Percentiles rank a stretch among this genome's conserved stretches.
Conservation (phyloP, 2,113 vertebrate species). For the Macquaria australasica region DNA sequence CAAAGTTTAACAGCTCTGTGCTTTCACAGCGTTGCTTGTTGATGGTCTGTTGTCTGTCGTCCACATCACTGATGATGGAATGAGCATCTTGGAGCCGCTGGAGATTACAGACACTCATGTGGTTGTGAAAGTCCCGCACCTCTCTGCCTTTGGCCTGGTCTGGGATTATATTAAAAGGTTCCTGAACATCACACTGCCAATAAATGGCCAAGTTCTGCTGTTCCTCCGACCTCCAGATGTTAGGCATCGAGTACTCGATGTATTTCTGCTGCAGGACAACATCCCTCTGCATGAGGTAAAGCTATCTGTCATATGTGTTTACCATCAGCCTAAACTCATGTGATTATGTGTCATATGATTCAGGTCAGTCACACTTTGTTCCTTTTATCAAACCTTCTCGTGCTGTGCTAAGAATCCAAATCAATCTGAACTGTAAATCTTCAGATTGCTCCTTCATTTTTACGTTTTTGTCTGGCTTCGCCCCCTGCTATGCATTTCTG, state of each 20-base stretch:
- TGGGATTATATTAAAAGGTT: neutral
- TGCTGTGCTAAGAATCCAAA: no score
- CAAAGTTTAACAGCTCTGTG: no score
- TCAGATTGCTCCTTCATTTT: no score
- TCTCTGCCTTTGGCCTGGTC: constrained; percentile 13
- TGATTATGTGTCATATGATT: neutral
- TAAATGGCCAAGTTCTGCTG: constrained; percentile 17
- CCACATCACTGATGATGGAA: no score
- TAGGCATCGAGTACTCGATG: neutral
- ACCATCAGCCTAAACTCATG: neutral
- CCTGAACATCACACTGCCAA: no score
- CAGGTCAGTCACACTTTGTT: neutral
- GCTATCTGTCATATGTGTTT: neutral
- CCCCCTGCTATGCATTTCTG: no score
- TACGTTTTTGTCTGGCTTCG: no score
- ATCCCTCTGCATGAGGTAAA: constrained; percentile 23
- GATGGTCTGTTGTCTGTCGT: neutral
- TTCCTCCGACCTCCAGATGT: neutral
- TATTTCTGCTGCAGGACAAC: constrained; percentile 37
- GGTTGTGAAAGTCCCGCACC: neutral
- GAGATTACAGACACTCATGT: constrained; percentile 10
- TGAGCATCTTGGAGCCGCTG: neutral
- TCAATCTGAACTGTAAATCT: no score
- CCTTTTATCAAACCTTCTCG: neutral
- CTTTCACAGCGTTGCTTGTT: neutral